These are phyloP conservation scores for Sebastes flavidus DNA, from an alignment of 2,797 vertebrate genomes.

Conservation along the genomic window DNA sequence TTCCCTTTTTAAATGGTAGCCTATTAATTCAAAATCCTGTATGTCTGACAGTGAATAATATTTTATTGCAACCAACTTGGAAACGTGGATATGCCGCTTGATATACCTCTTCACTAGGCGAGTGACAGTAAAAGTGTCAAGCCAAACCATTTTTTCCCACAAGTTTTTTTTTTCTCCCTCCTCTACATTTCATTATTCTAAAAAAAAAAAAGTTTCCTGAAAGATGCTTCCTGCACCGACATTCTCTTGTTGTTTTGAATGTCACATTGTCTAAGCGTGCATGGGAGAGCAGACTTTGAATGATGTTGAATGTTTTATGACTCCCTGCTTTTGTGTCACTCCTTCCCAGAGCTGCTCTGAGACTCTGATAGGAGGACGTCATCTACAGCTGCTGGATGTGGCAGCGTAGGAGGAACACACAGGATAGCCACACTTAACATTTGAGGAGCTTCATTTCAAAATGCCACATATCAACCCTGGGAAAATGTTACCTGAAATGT, in stretches of 20 bases:
- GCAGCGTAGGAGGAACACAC: slow-evolving; percentile 26
- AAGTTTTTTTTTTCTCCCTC: not conserved
- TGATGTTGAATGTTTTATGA: slow-evolving; percentile 87
- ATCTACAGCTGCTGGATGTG: slow-evolving; percentile 37
- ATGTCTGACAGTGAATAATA: slow-evolving; percentile 9
- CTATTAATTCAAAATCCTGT: slow-evolving; percentile 22
- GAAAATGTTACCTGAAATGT: slow-evolving; percentile 29
- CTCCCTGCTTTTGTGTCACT: slow-evolving; percentile 76
- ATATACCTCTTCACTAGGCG: slow-evolving; percentile 40
- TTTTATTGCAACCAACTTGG: slow-evolving; percentile 4
- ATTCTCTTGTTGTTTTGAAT: slow-evolving; percentile 76
- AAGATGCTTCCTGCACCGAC: slow-evolving; percentile 71
- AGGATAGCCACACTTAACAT: slow-evolving; percentile 32
- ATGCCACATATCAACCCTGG: slow-evolving; percentile 12
- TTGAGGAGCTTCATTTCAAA: slow-evolving; percentile 36
- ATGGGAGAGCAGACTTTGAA: slow-evolving; percentile 72
- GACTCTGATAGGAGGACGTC: slow-evolving; percentile 42
- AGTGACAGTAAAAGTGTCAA: slow-evolving; percentile 56
- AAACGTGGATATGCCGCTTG: slow-evolving; percentile 4
- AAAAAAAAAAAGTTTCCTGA: slow-evolving; percentile 69
- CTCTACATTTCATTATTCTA: slow-evolving; percentile 42
- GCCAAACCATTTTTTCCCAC: slow-evolving; percentile 21
- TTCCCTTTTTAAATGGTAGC: not conserved
- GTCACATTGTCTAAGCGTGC: slow-evolving; percentile 78
- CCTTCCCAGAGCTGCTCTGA: slow-evolving; percentile 42